Conservation (phyloP, 1,140 invertebrate genomes). For the Camponotus pennsylvanicus region DNA sequence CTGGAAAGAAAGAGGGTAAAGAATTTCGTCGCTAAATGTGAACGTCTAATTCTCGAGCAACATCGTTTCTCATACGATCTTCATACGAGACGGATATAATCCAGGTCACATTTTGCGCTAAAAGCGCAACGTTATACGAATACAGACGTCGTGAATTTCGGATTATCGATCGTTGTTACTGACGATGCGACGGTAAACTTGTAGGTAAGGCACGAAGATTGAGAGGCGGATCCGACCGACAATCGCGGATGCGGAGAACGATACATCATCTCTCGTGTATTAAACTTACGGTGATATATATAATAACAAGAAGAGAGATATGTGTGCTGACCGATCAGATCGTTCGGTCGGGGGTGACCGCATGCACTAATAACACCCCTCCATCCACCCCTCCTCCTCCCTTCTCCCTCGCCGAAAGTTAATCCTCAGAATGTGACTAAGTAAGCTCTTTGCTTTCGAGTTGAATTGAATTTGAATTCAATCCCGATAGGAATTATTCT, state of each 20-base stretch:
- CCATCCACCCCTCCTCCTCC: background rate
- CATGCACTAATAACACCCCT: constrained; percentile 22
- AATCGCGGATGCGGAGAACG: background rate
- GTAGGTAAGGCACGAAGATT: constrained; percentile 25
- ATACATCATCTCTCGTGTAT: background rate
- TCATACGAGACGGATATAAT: background rate
- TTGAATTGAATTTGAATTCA: constrained; percentile 50
- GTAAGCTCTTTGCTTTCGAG: constrained; percentile 61
- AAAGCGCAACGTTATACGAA: background rate
- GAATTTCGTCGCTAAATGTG: too few relatives aligned
- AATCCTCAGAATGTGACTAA: constrained; percentile 56
- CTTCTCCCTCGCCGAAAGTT: constrained; percentile 2
- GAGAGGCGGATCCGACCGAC: background rate
- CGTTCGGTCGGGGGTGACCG: constrained; percentile 1
- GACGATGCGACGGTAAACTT: constrained; percentile 3
- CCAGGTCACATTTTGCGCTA: background rate
- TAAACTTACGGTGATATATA: background rate
- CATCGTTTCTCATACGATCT: constrained; percentile 10
- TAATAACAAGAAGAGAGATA: background rate
- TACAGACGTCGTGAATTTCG: background rate
- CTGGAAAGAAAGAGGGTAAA: background rate
- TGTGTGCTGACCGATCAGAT: constrained; percentile 29
- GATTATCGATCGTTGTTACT: constrained; percentile 13
- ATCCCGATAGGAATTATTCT: constrained; percentile 52
- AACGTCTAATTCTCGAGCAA: background rate